Conservation (phyloP, 2,113 vertebrate species). For the Aix galericulata region DNA sequence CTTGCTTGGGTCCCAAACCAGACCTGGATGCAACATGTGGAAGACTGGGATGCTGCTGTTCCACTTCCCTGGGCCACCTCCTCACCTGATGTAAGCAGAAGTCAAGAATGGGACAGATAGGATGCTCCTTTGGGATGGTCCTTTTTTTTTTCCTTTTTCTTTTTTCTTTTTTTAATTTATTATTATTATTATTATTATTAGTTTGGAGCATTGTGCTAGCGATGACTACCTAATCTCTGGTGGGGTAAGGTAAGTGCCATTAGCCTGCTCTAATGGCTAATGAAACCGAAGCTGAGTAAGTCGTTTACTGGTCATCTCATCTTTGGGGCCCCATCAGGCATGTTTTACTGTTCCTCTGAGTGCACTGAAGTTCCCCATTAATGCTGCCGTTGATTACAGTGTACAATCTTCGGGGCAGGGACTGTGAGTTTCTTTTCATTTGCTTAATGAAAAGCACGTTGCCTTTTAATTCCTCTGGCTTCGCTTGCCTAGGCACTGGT, state of each 20-base stretch:
- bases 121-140: neutral
- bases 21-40: neutral
- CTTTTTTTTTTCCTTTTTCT: neutral
- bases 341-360: slow-evolving; percentile 36
- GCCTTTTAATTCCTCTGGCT: slow-evolving; percentile 27
- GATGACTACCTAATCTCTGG: neutral
- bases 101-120: neutral
- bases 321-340: slow-evolving; percentile 33
- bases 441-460: slow-evolving; percentile 38
- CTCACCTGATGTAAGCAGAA: neutral
- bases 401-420: slow-evolving; percentile 44
- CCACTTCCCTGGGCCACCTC: neutral
- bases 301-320: slow-evolving; percentile 52
- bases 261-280: slow-evolving; percentile 35
- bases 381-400: slow-evolving; percentile 46
- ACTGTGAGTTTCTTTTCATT: slow-evolving; percentile 55
- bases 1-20: neutral
- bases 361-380: slow-evolving; percentile 41
- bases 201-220: neutral
- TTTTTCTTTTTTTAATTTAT: neutral
- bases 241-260: slow-evolving; percentile 40
- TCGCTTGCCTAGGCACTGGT: neutral
- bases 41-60: neutral
- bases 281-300: slow-evolving; percentile 38
- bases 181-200: neutral